A percentile compares a stretch with the other conserved stretches of the same genome.
Conservation (phyloP, 2,888 invertebrate genomes). For the Caenorhabditis uteleia region DNA sequence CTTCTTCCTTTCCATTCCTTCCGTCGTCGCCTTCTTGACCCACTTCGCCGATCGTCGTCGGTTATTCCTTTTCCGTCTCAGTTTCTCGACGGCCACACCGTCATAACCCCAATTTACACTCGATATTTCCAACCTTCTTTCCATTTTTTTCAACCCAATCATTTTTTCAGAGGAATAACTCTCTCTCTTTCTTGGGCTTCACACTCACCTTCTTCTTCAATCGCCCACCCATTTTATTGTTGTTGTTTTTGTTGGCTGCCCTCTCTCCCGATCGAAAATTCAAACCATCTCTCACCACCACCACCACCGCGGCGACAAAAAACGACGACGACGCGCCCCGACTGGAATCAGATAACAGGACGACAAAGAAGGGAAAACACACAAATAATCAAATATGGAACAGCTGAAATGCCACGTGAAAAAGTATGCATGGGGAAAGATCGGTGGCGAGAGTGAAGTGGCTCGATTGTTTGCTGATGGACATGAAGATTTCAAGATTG, state of each 20-base stretch:
- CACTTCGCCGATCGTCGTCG: neutral
- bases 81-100: no score
- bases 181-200: no score
- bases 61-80: neutral
- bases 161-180: no score
- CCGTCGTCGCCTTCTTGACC: neutral
- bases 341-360: no score
- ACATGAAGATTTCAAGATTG: slow-evolving; percentile 55
- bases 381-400: slow-evolving; percentile 38
- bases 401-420: slow-evolving; percentile 61
- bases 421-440: slow-evolving; percentile 67
- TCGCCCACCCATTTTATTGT: no score
- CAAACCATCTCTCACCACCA: neutral
- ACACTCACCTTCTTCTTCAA: no score
- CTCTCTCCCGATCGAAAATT: no score
- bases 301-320: neutral
- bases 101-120: no score
- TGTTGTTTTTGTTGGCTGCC: no score
- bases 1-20: neutral
- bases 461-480: slow-evolving; percentile 65
- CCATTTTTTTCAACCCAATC: neutral
- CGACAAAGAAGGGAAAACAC: no score
- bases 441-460: slow-evolving; percentile 61
- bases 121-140: neutral
- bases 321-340: no score